phyloP scores from a whole-genome alignment of 2,888 invertebrate genomes.

The Molanna angustata region DNA sequence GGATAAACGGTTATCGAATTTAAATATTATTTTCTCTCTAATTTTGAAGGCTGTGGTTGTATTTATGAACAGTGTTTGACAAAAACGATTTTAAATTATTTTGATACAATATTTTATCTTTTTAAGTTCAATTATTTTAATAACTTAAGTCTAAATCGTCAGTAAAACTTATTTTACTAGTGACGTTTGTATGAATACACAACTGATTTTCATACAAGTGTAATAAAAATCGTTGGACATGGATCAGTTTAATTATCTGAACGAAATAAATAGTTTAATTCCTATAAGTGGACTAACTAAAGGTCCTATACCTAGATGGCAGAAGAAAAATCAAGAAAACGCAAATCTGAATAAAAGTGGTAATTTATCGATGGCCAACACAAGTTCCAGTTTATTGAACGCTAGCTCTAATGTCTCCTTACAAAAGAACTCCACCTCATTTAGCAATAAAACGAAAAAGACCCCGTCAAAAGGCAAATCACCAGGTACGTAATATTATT shows the following conservation, averaged over 20 bases:
- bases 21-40: no score
- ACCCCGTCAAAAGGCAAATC: constrained; percentile 64
- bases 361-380: constrained; percentile 48
- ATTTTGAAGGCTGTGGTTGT: no score
- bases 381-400: constrained; percentile 49
- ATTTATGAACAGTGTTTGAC: no score
- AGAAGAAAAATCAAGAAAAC: constrained; percentile 65
- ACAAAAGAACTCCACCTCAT: constrained; percentile 59
- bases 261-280: constrained; percentile 74
- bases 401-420: constrained; percentile 65
- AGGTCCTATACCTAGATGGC: constrained; percentile 78
- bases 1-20: no score
- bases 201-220: no score
- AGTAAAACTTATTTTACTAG: no score
- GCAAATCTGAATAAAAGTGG: constrained; percentile 44
- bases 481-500: constrained; percentile 48
- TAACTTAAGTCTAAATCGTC: no score
- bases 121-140: no score
- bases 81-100: no score
- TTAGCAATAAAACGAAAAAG: constrained; percentile 64
- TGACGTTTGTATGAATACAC: no score
- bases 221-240: no score
- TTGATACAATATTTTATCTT: no score
- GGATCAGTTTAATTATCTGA: constrained; percentile 78
- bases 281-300: constrained; percentile 76